Base-by-base conservation (phyloP, 92 coral and sea anemone species). In the Pocillopora grandis region DNA sequence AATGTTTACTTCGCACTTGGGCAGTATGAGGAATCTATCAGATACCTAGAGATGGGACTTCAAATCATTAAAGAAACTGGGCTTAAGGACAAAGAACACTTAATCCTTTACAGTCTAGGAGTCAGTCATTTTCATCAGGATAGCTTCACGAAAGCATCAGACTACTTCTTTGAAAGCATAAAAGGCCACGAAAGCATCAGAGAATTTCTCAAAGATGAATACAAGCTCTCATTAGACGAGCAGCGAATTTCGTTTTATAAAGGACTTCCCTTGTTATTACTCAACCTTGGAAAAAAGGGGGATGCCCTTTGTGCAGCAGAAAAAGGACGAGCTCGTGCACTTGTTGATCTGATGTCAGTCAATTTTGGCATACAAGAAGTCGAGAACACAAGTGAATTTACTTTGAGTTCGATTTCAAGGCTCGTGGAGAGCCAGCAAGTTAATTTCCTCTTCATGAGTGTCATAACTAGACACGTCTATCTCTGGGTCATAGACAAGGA, bases 281-380 rank as follows among this genome's bases (percentile, higher is more conserved):
- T 80, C 27, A 2, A 12, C 55, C 64, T 57, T 58, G 84, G 76
- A 15, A 80, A 66, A 13, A 49, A 56, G 14, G 64, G 10, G 5
- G 84, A 80, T 58, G 84, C 84, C 55, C 76, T 80, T 19, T 80
- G 84, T 33, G 70, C 84, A 68, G 84, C 84, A 18, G 84, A 80
- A 67, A 66, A 66, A 33, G 84, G 84, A 69, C 52, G 84, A 58
- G 84, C 84, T 58, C 84, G 84, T 80, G 84, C 76, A 11, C 84
- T 80, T 18, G 66, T 80, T 56, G 84, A 80, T 33, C 36, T 80
- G 84, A 18, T 80, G 57, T 57, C 33, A 31, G 1, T 18, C 17
- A 80, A 66, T 58, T 80, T 56, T 57, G 84, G 84, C 10, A 80
- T 80, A 27, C 66, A 57, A 2, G 84, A 69, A 67, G 66, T 31